Evolutionary conservation across 2,113 vertebrate genomes (phyloP), one percentile per base, ranked within the genome.

Genomic region (Solenodon paradoxus): DNA sequence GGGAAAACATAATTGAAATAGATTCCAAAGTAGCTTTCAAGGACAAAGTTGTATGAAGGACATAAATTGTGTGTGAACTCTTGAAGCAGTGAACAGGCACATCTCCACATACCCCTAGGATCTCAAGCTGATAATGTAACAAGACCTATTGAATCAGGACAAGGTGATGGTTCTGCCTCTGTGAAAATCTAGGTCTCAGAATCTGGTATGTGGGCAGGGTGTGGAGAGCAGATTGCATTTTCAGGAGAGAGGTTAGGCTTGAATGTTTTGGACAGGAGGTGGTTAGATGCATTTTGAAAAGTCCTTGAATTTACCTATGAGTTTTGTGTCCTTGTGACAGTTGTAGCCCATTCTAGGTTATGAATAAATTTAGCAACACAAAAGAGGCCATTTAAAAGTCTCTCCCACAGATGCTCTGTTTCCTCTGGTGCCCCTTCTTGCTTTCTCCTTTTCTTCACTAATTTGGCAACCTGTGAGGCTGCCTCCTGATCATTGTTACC

Each of bases 171-270:
- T 97, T 97, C 97, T 97, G 97, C 96, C 93, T 87, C 40, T 64
- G 84, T 97, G 89, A 68, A 75, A 92, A 97, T 97, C 96, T 97
- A 96, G 97, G 97, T 97, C 97, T 97, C 97, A 0, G 84, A 95
- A 95, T 92, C 94, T 90, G 96, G 53, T 77, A 63, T 75, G 94
- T n/a, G 53, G 96, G 90, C 88, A 87, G 95, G 80, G 87, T 88
- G 77, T 20, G 64, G 40, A 77, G 95, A 97, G 95, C 97, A 97
- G 97, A 97, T 97, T 97, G 97, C 63, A 35, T 96, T 94, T 97
- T 75, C 72, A 81, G 87, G 64, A 94, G 95, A 95, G 95, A 96
- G 96, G 97, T 97, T 97, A 96, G 96, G 92, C 80, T 87, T 94
- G 83, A 97, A 82, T 91, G 95, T 97, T 95, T 97, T 90, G 93